Evolutionary conservation across 1,140 invertebrate species (phyloP).

Genomic region (Sinonovacula constricta): DNA sequence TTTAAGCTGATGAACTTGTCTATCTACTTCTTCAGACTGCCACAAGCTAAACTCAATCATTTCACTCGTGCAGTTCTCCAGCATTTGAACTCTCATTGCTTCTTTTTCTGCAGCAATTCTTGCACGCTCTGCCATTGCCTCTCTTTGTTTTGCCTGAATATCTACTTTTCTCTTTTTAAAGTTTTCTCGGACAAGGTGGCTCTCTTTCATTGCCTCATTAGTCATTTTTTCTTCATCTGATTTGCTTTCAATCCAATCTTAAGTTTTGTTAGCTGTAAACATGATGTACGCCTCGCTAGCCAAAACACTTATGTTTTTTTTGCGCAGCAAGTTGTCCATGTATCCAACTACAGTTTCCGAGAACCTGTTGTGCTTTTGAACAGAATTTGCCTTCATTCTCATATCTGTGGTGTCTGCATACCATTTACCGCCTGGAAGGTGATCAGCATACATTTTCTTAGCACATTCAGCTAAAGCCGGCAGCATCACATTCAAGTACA

Average conservation of each 20-base stretch:
- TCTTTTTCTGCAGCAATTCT: neutral
- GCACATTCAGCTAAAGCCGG: conserved; percentile 13
- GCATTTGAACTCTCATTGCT: neutral
- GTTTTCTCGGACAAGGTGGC: neutral
- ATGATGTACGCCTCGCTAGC: conserved; percentile 54
- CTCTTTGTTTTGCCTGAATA: conserved; percentile 27
- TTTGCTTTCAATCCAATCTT: conserved; percentile 47
- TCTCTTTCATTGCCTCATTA: conserved; percentile 10
- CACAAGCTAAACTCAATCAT: conserved; percentile 20
- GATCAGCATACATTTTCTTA: conserved; percentile 21
- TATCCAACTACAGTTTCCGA: conserved; percentile 55
- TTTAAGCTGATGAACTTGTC: neutral
- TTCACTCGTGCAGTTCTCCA: conserved; percentile 18
- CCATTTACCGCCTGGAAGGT: conserved; percentile 46
- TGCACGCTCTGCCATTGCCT: neutral
- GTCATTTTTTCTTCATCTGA: conserved; percentile 28
- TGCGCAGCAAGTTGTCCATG: conserved; percentile 43
- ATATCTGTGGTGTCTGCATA: conserved; percentile 16
- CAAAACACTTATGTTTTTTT: conserved; percentile 44
- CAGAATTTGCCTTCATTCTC: conserved; percentile 8
- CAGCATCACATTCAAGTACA: conserved; percentile 24
- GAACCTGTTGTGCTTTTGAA: conserved; percentile 54
- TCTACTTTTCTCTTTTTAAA: conserved; percentile 15
- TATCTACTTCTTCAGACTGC: conserved; percentile 21
- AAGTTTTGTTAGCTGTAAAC: conserved; percentile 56